phyloP scores from a whole-genome alignment of 2,113 vertebrate genomes.

The Elgaria multicarinata region DNA sequence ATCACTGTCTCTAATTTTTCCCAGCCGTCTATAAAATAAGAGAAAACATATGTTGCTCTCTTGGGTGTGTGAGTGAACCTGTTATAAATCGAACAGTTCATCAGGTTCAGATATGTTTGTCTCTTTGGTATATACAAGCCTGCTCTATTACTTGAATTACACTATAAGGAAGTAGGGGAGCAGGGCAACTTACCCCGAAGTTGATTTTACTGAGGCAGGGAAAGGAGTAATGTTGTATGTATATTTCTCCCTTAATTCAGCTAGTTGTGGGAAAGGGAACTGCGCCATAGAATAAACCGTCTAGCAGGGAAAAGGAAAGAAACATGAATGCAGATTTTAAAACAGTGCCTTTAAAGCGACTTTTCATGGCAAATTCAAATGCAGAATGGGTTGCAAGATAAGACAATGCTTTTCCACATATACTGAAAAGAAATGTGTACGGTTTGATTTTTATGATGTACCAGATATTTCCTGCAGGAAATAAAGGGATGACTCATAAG shows the following conservation, averaged over 20 bases:
- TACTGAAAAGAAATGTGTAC: slow-evolving; percentile 28
- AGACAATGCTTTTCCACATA: slow-evolving; percentile 2
- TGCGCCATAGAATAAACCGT: slow-evolving; percentile 95
- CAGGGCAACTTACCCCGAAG: slow-evolving; percentile 82
- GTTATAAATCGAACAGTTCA: background rate
- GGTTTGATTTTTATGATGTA: slow-evolving; percentile 24
- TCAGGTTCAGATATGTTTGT: slow-evolving; percentile 22
- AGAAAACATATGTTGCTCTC: slow-evolving; percentile 13
- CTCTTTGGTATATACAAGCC: background rate
- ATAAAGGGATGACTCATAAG: slow-evolving; percentile 29
- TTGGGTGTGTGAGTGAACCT: background rate
- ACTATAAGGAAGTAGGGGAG: background rate
- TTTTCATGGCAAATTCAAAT: slow-evolving; percentile 29
- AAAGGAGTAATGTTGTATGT: slow-evolving; percentile 99
- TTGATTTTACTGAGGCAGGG: slow-evolving; percentile 87
- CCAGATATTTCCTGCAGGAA: slow-evolving; percentile 28
- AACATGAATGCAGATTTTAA: background rate
- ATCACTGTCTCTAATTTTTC: slow-evolving; percentile 89
- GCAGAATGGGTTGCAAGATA: slow-evolving; percentile 5
- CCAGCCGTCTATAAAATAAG: slow-evolving; percentile 74
- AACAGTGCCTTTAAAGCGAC: background rate
- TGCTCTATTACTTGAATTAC: background rate
- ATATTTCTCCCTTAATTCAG: slow-evolving; percentile 97
- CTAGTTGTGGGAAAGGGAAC: slow-evolving; percentile 96
- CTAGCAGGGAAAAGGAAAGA: slow-evolving; percentile 68